These are phyloP conservation scores for Candidula unifasciata DNA, from an alignment of 2,888 invertebrate genomes.

Conservation along the genomic window DNA sequence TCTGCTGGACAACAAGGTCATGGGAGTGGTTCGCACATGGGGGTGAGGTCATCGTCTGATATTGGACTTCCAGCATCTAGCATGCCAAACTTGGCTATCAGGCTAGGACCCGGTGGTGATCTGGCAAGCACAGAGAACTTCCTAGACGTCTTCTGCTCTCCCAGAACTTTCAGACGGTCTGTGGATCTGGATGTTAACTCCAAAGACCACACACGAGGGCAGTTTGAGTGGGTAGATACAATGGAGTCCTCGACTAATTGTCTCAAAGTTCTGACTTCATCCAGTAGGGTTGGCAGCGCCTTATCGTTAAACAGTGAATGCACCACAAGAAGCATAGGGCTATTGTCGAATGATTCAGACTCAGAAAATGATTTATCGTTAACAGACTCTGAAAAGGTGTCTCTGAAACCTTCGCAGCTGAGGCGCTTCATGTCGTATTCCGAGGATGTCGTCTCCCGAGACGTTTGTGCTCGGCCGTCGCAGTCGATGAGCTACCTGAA, in stretches of 20 bases:
- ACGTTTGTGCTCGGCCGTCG: constrained; percentile 54
- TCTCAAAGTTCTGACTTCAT: constrained; percentile 56
- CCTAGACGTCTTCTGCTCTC: constrained; percentile 70
- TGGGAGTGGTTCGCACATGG: not conserved
- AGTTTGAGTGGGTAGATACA: constrained; percentile 57
- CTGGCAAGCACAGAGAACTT: constrained; percentile 41
- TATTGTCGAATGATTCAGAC: constrained; percentile 70
- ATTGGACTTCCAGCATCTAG: constrained; percentile 59
- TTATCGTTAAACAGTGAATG: constrained; percentile 70
- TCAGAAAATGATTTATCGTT: constrained; percentile 44
- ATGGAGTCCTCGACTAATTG: constrained; percentile 48
- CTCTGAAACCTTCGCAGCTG: constrained; percentile 45
- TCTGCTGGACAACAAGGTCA: not conserved
- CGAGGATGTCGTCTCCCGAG: constrained; percentile 48
- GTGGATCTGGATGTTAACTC: constrained; percentile 57
- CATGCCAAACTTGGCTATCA: constrained; percentile 58
- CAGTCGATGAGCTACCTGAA: constrained; percentile 57
- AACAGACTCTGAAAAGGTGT: constrained; percentile 27
- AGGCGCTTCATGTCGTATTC: constrained; percentile 58
- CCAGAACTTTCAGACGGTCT: constrained; percentile 65
- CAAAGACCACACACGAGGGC: constrained; percentile 46
- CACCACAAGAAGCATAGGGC: constrained; percentile 69
- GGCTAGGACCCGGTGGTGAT: constrained; percentile 32
- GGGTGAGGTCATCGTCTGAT: constrained; percentile 53
- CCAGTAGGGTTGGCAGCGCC: constrained; percentile 66